These are phyloP conservation scores for Petrocephalus zakoni DNA, from an alignment of 2,113 vertebrate species.

Conservation along the genomic window DNA sequence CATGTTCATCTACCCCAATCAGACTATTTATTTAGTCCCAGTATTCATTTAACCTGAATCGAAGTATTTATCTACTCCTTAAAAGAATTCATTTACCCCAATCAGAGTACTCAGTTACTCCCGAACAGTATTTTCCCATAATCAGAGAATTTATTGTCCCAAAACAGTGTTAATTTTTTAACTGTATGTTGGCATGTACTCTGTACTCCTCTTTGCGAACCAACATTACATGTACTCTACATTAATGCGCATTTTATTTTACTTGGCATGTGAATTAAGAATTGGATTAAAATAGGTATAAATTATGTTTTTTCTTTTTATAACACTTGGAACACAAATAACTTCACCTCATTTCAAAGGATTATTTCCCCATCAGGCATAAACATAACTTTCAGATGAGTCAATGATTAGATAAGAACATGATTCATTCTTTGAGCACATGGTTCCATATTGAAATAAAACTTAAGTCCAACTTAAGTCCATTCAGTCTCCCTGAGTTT, in stretches of 20 bases:
- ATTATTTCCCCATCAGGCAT: conserved; percentile 3
- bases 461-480: background rate
- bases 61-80: background rate
- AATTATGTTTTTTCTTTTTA: conserved; percentile 3
- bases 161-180: background rate
- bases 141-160: background rate
- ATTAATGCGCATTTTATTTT: background rate
- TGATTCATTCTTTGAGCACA: conserved; percentile 5
- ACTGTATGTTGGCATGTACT: background rate
- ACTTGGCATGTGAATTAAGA: background rate
- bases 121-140: background rate
- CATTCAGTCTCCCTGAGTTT: background rate
- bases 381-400: conserved; percentile 8
- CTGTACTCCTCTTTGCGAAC: background rate
- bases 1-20: background rate
- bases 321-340: background rate
- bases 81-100: background rate
- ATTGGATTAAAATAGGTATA: background rate
- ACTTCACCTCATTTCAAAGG: background rate
- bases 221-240: background rate
- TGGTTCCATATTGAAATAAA: background rate
- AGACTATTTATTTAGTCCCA: background rate
- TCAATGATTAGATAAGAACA: background rate
- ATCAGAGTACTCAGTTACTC: background rate
- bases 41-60: background rate